Evolutionary conservation across 2,113 vertebrate genomes (phyloP).

Genomic region (Aspidoscelis tigris): DNA sequence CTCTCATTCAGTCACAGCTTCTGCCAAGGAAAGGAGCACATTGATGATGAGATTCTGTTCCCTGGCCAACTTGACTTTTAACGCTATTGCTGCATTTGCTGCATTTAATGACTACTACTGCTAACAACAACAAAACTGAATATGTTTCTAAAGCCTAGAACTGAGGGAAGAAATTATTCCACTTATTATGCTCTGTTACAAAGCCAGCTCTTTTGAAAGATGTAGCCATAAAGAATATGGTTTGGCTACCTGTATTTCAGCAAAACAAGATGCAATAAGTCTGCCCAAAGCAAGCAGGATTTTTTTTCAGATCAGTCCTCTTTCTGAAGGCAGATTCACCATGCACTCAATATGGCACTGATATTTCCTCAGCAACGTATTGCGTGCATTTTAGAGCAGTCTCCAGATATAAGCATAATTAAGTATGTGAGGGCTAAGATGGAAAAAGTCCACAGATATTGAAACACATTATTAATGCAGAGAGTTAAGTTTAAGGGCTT

Average conservation of each 20-base stretch:
- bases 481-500: not conserved
- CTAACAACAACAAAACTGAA: not conserved
- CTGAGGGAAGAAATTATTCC: not conserved
- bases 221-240: not conserved
- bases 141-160: not conserved
- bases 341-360: not conserved
- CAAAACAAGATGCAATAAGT: not conserved
- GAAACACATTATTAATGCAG: not conserved
- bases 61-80: not conserved
- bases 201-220: not conserved
- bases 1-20: not conserved
- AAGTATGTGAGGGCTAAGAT: no score
- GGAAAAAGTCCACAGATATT: no score
- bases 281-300: not conserved
- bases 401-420: not conserved
- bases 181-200: not conserved
- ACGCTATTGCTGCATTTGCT: not conserved
- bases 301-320: not conserved
- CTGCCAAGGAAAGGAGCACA: not conserved
- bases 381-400: not conserved
- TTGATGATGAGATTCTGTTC: conserved; percentile 19
- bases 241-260: not conserved
- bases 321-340: no score
- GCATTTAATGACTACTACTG: not conserved
- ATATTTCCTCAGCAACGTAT: not conserved